Conservation (phyloP, 2,113 vertebrate genomes). For the Ceyx margarethae region DNA sequence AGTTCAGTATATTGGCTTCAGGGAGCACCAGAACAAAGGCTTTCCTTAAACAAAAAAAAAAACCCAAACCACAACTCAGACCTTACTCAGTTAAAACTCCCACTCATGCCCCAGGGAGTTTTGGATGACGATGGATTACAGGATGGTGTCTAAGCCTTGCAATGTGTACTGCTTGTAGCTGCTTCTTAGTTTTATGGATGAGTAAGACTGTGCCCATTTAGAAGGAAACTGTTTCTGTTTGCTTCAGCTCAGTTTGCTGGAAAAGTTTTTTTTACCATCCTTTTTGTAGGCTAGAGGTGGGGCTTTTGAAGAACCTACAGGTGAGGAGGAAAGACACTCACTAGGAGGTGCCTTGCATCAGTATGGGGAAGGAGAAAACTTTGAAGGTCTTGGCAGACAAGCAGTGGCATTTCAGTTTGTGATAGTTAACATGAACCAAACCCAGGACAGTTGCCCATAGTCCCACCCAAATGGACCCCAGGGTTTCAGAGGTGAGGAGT, state of each 20-base stretch:
- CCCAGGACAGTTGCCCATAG: not conserved
- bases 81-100: slow-evolving; percentile 54
- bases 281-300: not conserved
- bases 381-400: not conserved
- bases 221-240: not conserved
- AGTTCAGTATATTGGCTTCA: slow-evolving; percentile 14
- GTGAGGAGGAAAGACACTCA: not conserved
- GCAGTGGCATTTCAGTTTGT: not conserved
- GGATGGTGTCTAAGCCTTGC: slow-evolving; percentile 27
- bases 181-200: not conserved
- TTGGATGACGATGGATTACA: slow-evolving; percentile 35
- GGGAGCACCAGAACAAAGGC: slow-evolving; percentile 44
- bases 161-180: not conserved
- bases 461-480: not conserved
- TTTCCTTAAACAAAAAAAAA: slow-evolving; percentile 24
- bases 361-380: not conserved
- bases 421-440: too few relatives aligned
- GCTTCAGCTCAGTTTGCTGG: not conserved
- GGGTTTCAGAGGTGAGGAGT: not conserved
- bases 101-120: slow-evolving; percentile 46
- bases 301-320: not conserved
- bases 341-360: not conserved
- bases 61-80: not conserved
- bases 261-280: not conserved
- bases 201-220: slow-evolving; percentile 14